A percentile compares a stretch with the other conserved stretches of the same genome.
Evolutionary conservation across 2,888 invertebrate genomes (phyloP).

Genomic region (Clistopyga incitator): DNA sequence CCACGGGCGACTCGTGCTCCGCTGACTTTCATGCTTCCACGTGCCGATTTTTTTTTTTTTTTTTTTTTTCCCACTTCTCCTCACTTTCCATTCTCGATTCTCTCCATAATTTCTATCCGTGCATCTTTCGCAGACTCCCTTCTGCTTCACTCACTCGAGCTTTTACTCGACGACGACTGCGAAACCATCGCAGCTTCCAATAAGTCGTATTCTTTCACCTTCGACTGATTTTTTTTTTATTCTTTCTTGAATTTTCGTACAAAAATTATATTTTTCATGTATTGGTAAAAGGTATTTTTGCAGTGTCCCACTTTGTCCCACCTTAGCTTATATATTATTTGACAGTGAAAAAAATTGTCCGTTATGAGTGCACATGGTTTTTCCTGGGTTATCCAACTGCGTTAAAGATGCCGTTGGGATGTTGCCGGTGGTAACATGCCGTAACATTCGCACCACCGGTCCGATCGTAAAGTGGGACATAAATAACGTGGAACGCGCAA

Average conservation of each 20-base stretch:
- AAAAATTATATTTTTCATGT: neutral
- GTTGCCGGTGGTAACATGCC: constrained; percentile 15
- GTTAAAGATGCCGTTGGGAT: constrained; percentile 32
- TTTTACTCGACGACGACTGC: constrained; percentile 29
- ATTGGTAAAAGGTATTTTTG: too few relatives aligned
- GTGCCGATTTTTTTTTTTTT: too few relatives aligned
- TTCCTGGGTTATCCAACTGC: neutral
- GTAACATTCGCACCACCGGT: constrained; percentile 29
- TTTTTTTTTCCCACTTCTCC: constrained; percentile 7
- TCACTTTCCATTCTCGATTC: constrained; percentile 32
- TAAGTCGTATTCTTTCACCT: constrained; percentile 55
- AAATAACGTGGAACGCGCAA: constrained; percentile 60
- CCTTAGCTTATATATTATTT: neutral
- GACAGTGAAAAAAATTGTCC: constrained; percentile 41
- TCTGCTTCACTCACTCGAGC: constrained; percentile 20
- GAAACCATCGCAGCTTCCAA: constrained; percentile 65
- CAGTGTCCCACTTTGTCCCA: too few relatives aligned
- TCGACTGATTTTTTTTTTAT: constrained; percentile 1
- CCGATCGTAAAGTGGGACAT: constrained; percentile 57
- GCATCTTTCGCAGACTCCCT: constrained; percentile 15
- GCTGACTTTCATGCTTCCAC: constrained; percentile 11
- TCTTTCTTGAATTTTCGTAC: neutral
- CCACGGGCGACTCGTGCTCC: constrained; percentile 35
- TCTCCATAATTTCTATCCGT: constrained; percentile 23
- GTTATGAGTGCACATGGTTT: constrained; percentile 11